A percentile compares a stretch with the other conserved stretches of the same genome.
These are phyloP conservation scores for Ectemnius lituratus DNA, from an alignment of 2,888 invertebrate genomes.

Conservation along the genomic window DNA sequence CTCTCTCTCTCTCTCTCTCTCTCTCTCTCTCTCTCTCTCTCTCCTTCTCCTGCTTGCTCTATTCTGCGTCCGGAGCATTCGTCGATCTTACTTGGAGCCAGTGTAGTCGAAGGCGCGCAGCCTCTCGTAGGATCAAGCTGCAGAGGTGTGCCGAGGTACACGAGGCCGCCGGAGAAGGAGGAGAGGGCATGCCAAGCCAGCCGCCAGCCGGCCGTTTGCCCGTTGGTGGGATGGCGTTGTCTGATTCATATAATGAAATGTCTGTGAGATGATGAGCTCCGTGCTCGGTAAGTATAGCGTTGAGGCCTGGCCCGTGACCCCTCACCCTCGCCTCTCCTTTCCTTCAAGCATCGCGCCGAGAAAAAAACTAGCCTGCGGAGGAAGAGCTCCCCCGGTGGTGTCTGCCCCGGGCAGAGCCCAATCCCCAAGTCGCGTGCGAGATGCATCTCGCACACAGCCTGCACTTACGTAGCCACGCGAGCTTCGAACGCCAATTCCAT, in stretches of 20 bases:
- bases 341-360: constrained; percentile 30
- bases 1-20: not conserved
- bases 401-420: constrained; percentile 21
- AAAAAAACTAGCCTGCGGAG: constrained; percentile 27
- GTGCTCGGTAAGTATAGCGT: constrained; percentile 72
- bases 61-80: not conserved
- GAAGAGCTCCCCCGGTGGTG: not conserved
- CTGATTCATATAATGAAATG: constrained; percentile 74
- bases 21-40: constrained; percentile 20
- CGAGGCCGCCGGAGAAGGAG: constrained; percentile 6
- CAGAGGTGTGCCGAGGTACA: constrained; percentile 20
- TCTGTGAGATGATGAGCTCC: constrained; percentile 73
- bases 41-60: no score
- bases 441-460: constrained; percentile 43
- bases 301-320: constrained; percentile 69
- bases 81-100: no score
- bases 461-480: constrained; percentile 21
- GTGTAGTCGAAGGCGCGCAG: not conserved
- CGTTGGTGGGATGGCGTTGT: constrained; percentile 63
- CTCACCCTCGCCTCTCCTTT: constrained; percentile 49
- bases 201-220: no score
- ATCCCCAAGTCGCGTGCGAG: constrained; percentile 61
- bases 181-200: constrained; percentile 39
- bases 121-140: constrained; percentile 31
- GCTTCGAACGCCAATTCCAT: constrained; percentile 31